Percentiles rank a stretch among this genome's conserved stretches.
phyloP scores from a whole-genome alignment of 2,888 invertebrate species.

The Dione juno region DNA sequence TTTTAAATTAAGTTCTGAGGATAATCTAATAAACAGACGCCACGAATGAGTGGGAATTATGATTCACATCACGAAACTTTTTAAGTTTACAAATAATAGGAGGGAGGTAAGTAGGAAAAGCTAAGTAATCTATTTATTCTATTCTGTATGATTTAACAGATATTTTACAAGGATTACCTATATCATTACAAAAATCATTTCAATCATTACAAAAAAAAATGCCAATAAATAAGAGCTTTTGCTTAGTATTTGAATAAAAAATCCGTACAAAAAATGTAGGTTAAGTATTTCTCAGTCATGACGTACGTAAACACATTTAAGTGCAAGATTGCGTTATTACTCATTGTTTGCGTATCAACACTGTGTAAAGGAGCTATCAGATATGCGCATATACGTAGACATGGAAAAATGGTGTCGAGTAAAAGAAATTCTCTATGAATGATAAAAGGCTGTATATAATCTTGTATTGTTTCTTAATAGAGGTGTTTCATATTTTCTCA shows the following conservation, averaged over 20 bases:
- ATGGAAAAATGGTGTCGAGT: conserved; percentile 41
- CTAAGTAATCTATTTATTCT: too few relatives aligned
- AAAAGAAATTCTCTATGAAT: conserved; percentile 34
- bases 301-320: conserved; percentile 15
- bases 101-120: too few relatives aligned
- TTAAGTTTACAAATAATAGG: too few relatives aligned
- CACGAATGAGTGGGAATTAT: too few relatives aligned
- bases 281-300: conserved; percentile 9
- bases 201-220: too few relatives aligned
- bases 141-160: too few relatives aligned
- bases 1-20: neutral
- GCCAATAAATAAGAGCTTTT: too few relatives aligned
- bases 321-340: conserved; percentile 24
- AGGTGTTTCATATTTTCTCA: neutral
- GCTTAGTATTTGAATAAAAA: too few relatives aligned
- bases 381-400: conserved; percentile 13
- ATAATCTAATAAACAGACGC: too few relatives aligned
- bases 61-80: too few relatives aligned
- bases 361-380: conserved; percentile 14
- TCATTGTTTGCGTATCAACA: conserved; percentile 27
- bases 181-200: too few relatives aligned
- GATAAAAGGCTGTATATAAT: conserved; percentile 11
- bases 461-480: neutral
- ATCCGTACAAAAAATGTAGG: neutral
- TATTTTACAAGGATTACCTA: too few relatives aligned